A percentile compares a stretch with the other conserved stretches of the same genome.
These are phyloP conservation scores for Clupea harengus DNA, from an alignment of 2,113 vertebrate species.

Conservation along the genomic window DNA sequence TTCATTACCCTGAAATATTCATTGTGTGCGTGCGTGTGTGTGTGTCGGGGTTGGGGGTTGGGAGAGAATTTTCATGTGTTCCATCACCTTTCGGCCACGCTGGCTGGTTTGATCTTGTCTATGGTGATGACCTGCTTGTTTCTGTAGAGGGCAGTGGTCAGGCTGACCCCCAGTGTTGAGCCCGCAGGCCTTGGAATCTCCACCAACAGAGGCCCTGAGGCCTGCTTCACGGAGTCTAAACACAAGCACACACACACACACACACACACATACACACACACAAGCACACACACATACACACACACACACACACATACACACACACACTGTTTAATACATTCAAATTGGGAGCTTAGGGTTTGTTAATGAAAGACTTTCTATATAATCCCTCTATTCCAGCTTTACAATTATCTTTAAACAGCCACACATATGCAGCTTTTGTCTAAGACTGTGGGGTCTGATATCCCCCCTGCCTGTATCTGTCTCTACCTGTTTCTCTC, in stretches of 20 bases:
- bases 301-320: background rate
- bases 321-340: no score
- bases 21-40: background rate
- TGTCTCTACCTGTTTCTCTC: background rate
- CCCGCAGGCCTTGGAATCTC: constrained; percentile 86
- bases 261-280: constrained; percentile 23
- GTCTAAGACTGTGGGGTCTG: background rate
- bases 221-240: constrained; percentile 83
- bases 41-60: background rate
- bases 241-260: constrained; percentile 37
- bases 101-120: constrained; percentile 92
- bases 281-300: background rate
- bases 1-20: background rate
- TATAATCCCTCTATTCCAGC: background rate
- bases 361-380: no score
- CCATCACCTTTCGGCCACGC: constrained; percentile 89
- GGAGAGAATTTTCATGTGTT: background rate
- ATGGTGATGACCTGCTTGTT: constrained; percentile 91
- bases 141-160: constrained; percentile 77
- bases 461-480: background rate
- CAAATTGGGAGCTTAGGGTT: no score
- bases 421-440: background rate
- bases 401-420: background rate
- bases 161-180: constrained; percentile 83
- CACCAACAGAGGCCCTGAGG: constrained; percentile 87